Conservation (phyloP, 2,113 vertebrate species). For the Gorsachius goisagi region DNA sequence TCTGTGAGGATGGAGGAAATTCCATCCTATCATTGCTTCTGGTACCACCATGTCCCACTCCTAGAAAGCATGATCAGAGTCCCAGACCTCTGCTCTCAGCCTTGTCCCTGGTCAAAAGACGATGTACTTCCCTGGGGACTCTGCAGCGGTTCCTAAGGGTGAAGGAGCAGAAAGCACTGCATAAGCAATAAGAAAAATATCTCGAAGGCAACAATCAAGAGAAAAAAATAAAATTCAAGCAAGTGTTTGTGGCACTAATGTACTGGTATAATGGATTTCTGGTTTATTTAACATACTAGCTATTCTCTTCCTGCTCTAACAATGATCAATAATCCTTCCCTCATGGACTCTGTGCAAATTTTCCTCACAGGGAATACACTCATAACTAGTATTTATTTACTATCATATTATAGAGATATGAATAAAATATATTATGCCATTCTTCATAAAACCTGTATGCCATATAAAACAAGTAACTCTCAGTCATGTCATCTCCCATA, state of each 20-base stretch:
- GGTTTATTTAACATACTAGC: neutral
- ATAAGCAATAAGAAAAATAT: neutral
- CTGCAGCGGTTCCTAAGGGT: neutral
- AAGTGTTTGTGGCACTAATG: neutral
- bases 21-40: neutral
- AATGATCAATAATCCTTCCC: neutral
- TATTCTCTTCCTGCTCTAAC: neutral
- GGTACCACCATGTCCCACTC: neutral
- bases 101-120: neutral
- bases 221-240: neutral
- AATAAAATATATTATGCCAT: neutral
- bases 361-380: neutral
- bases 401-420: neutral
- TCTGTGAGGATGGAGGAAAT: neutral
- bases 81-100: neutral
- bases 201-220: neutral
- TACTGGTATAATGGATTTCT: neutral
- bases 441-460: neutral
- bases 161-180: neutral
- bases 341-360: neutral
- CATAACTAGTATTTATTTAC: slow-evolving; percentile 6
- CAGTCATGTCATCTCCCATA: neutral
- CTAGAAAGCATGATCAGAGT: neutral
- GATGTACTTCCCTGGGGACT: neutral
- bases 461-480: neutral